phyloP scores from a whole-genome alignment of 2,797 vertebrate genomes.

The Catostomus latipinnis region DNA sequence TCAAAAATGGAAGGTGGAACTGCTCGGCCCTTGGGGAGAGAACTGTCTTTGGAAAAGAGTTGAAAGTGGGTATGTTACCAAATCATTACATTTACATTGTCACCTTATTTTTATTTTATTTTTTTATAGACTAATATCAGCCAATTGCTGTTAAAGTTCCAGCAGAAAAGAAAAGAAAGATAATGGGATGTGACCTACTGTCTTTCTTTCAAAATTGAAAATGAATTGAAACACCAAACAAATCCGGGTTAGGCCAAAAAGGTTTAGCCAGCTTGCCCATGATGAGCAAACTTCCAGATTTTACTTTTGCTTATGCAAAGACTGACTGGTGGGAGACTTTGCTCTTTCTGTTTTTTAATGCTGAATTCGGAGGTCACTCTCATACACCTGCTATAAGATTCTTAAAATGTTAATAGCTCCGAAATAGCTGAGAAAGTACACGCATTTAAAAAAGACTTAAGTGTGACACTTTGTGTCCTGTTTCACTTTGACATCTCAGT shows the following conservation, averaged over 20 bases:
- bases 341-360: neutral
- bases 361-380: neutral
- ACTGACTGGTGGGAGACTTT: neutral
- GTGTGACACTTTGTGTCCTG: neutral
- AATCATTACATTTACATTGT: conserved; percentile 48
- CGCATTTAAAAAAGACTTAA: neutral
- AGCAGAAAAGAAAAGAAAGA: neutral
- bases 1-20: conserved; percentile 95
- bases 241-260: conserved; percentile 1
- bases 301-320: neutral
- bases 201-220: neutral
- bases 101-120: neutral
- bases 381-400: conserved; percentile 19
- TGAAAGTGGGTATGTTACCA: conserved; percentile 95
- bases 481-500: conserved; percentile 19
- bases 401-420: neutral
- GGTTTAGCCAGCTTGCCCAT: neutral
- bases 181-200: neutral
- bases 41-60: conserved; percentile 97
- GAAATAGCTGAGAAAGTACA: neutral
- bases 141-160: neutral
- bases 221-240: neutral
- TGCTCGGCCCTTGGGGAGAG: conserved; percentile 95
- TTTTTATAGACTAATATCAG: neutral
- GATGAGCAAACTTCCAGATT: neutral